These are phyloP conservation scores for Teleogryllus occipitalis DNA, from an alignment of 1,140 invertebrate species.

Conservation along the genomic window DNA sequence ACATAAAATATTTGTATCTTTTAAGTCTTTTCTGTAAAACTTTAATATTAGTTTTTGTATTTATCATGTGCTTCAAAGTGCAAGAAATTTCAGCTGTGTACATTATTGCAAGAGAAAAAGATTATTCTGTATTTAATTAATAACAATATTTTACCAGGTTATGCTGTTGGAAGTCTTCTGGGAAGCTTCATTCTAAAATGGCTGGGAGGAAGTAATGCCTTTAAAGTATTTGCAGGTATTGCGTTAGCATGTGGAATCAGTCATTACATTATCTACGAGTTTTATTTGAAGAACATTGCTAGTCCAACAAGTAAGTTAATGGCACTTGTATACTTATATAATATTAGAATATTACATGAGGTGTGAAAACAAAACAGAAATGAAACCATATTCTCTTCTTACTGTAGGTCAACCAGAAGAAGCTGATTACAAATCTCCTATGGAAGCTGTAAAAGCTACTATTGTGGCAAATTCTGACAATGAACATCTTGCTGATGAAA, in stretches of 20 bases:
- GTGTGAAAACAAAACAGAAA: background rate
- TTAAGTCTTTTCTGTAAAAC: too few relatives aligned
- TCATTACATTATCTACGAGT: conserved; percentile 41
- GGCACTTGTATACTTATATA: background rate
- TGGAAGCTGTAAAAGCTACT: background rate
- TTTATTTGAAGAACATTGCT: conserved; percentile 25
- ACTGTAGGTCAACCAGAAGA: background rate
- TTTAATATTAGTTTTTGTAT: too few relatives aligned
- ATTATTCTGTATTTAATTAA: too few relatives aligned
- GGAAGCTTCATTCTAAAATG: conserved; percentile 50
- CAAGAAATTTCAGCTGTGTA: too few relatives aligned
- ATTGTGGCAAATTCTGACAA: background rate
- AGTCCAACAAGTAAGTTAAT: background rate
- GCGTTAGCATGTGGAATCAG: conserved; percentile 42
- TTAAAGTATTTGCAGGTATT: conserved; percentile 43
- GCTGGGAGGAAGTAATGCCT: conserved; percentile 44
- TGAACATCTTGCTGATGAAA: background rate
- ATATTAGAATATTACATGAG: background rate
- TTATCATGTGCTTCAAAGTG: too few relatives aligned
- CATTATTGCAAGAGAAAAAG: too few relatives aligned
- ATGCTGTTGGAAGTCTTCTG: conserved; percentile 50
- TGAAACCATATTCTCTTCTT: background rate
- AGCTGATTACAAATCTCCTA: conserved; percentile 6
- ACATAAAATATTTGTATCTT: too few relatives aligned
- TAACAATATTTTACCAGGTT: conserved; percentile 36